phyloP scores from a whole-genome alignment of 2,797 vertebrate genomes.

The Mastacembelus armatus region DNA sequence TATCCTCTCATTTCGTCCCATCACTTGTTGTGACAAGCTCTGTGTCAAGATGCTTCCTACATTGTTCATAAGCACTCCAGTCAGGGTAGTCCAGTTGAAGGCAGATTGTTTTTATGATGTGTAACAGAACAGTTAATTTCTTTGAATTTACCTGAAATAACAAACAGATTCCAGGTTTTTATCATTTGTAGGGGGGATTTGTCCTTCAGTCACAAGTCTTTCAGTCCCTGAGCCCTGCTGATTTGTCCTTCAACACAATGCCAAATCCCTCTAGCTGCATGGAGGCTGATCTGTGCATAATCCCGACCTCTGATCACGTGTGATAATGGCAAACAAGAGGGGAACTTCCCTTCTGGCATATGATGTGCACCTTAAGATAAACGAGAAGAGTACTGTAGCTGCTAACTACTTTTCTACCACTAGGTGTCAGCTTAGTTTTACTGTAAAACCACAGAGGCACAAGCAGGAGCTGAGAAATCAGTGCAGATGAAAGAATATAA shows the following conservation, averaged over 20 bases:
- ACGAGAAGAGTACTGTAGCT: background rate
- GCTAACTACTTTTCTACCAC: constrained; percentile 53
- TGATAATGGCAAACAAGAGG: constrained; percentile 24
- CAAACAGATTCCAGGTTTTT: no score
- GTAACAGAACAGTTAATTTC: background rate
- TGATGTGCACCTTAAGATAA: no score
- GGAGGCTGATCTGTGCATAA: constrained; percentile 46
- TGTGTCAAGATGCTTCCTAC: no score
- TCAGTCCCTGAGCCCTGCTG: constrained; percentile 26
- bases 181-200: background rate
- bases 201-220: constrained; percentile 31
- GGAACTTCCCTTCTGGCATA: constrained; percentile 27
- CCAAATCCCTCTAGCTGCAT: constrained; percentile 27
- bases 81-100: background rate
- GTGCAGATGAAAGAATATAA: background rate
- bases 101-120: no score
- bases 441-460: constrained; percentile 34
- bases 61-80: background rate
- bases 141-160: constrained; percentile 1
- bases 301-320: constrained; percentile 47
- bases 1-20: no score
- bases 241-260: constrained; percentile 36
- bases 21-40: no score
- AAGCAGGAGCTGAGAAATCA: background rate
- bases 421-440: constrained; percentile 72